Base-by-base conservation (phyloP, 2,888 invertebrate species). In the Coremacera marginata region DNA sequence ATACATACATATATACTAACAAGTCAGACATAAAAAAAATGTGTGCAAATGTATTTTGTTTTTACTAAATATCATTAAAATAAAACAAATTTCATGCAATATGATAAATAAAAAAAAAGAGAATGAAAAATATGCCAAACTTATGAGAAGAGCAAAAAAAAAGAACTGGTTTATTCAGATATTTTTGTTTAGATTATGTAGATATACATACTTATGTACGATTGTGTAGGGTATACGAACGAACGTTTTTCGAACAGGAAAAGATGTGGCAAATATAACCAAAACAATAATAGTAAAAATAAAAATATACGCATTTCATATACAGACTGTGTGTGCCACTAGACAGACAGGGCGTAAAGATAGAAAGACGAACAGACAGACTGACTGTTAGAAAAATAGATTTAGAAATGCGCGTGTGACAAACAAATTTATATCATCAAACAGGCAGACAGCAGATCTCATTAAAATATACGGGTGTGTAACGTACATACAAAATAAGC, bases 401-500 rank as follows among this genome's bases (percentile, higher is more conserved):
- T 31, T 14, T 9, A 34, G 27, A 63, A 31, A 63, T 31, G n/a
- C 27, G 31, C 31, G 63, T 31, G 63, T 31, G 63, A 55, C 22
- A 44, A 44, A 19, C 19, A 19, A 22, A 19, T 55, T 19, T n/a
- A 55, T 55, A 55, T 7, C 9, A 19, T 55, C 22, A 55, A 19
- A 55, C 55, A 44, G 44, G 44, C 44, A 44, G 19, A 3, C n/a
- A 34, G n/a, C 31, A n/a, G 14, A 63, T 34, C 63, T 63, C 31
- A 63, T 63, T 63, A 63, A 63, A 63, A 63, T 34, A 63, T 63
- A 63, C 63, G 63, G 63, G 63, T 31, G 63, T 63, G 63, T 25
- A 63, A 11, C 14, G 14, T 44, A 44, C 44, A 4, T 31, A 5
- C n/a, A 37, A 8, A 37, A 8, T 37, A 37, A 37, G 8, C 8